phyloP scores from a whole-genome alignment of 2,797 vertebrate genomes.

The Nasua narica region DNA sequence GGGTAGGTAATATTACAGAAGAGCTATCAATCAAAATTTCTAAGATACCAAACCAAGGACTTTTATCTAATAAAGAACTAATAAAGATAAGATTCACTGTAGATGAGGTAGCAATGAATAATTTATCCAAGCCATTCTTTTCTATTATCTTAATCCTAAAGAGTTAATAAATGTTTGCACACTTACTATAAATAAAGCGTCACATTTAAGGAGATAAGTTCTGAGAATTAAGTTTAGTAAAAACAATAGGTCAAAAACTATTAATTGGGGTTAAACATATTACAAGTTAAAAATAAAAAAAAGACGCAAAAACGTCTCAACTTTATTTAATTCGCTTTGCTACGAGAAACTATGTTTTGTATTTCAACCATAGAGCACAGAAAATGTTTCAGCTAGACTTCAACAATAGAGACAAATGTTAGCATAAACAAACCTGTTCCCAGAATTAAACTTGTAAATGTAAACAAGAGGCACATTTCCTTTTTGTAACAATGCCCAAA shows the following conservation, averaged over 20 bases:
- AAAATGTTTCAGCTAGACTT: slow-evolving; percentile 22
- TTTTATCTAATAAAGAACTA: slow-evolving; percentile 32
- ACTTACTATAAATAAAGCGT: not conserved
- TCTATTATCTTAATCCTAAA: not conserved
- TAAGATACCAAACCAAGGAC: not conserved
- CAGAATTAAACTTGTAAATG: slow-evolving; percentile 49
- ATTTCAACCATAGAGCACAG: not conserved
- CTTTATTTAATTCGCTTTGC: slow-evolving; percentile 27
- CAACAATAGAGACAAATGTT: slow-evolving; percentile 49
- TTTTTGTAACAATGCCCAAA: slow-evolving; percentile 7
- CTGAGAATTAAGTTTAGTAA: slow-evolving; percentile 26
- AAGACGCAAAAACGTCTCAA: not conserved
- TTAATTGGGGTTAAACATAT: not conserved
- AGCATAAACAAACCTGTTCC: slow-evolving; percentile 26
- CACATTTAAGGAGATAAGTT: slow-evolving; percentile 21
- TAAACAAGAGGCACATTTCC: slow-evolving; percentile 34
- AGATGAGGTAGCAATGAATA: not conserved
- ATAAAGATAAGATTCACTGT: not conserved
- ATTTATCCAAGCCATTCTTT: slow-evolving; percentile 33
- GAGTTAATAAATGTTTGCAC: slow-evolving; percentile 8
- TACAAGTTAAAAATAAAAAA: not conserved
- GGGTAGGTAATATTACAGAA: not conserved
- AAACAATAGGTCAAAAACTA: not conserved
- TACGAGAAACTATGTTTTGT: slow-evolving; percentile 20
- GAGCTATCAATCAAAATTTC: not conserved